Conservation (phyloP, 2,888 invertebrate genomes). For the Diarsia dahlii region DNA sequence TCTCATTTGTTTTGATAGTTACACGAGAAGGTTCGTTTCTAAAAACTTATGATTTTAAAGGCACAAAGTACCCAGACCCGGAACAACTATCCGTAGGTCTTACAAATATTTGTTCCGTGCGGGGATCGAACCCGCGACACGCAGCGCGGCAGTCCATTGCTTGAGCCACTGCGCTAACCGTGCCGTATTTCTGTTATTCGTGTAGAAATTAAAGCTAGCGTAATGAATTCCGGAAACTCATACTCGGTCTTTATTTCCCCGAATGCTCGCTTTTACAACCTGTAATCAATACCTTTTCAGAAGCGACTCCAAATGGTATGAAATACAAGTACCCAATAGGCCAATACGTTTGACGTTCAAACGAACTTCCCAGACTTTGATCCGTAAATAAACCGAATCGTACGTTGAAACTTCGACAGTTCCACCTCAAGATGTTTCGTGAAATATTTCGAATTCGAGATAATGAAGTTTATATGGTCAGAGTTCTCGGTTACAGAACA, state of each 20-base stretch:
- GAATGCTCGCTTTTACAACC: background rate
- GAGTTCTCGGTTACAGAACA: background rate
- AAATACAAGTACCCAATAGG: conserved; percentile 16
- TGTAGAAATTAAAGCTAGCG: background rate
- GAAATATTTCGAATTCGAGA: conserved; percentile 18
- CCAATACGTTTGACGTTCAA: conserved; percentile 20
- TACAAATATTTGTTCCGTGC: too few species aligned
- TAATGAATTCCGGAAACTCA: background rate
- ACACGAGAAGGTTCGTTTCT: background rate
- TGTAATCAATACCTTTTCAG: conserved; percentile 6
- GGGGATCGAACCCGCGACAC: too few species aligned
- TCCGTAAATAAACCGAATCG: conserved; percentile 7
- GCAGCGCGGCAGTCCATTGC: too few species aligned
- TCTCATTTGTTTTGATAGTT: background rate
- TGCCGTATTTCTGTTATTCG: too few species aligned
- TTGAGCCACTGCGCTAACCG: too few species aligned
- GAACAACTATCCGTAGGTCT: too few species aligned
- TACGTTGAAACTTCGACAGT: conserved; percentile 23
- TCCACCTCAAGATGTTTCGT: conserved; percentile 28
- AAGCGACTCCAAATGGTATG: background rate
- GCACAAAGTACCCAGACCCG: too few species aligned
- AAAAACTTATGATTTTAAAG: background rate
- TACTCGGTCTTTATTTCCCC: background rate
- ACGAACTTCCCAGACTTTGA: conserved; percentile 23
- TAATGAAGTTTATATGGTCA: conserved; percentile 21